Evolutionary conservation across 2,113 vertebrate genomes (phyloP).

Genomic region (Bungarus multicinctus): DNA sequence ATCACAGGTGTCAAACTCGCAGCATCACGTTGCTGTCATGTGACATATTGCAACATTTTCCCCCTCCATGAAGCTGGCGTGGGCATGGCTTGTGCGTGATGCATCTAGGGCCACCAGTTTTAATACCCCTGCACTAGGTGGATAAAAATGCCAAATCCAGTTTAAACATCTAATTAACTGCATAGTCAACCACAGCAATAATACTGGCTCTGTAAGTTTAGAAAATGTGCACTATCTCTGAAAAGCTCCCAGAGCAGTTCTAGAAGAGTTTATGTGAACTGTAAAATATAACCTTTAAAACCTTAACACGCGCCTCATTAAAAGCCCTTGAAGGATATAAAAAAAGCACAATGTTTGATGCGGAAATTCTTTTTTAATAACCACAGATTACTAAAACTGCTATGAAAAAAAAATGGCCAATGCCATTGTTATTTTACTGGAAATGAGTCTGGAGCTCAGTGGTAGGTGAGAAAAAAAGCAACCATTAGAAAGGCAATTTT

Average conservation of each 20-base stretch:
- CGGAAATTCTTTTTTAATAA: background rate
- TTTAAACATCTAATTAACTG: background rate
- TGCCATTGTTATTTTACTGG: background rate
- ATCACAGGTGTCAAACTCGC: no score
- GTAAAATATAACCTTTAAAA: background rate
- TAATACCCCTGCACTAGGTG: background rate
- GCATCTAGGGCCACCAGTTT: no score
- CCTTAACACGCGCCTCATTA: background rate
- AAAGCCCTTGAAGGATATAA: background rate
- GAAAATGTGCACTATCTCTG: background rate
- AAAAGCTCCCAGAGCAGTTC: background rate
- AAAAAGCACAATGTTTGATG: background rate
- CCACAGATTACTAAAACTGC: background rate
- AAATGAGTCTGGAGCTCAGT: background rate
- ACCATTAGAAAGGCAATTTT: background rate
- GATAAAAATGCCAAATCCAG: background rate
- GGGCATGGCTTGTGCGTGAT: no score
- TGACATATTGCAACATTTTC: no score
- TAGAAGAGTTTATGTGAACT: background rate
- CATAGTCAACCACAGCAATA: background rate
- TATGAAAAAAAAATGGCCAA: background rate
- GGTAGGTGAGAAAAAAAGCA: background rate
- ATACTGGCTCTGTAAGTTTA: background rate
- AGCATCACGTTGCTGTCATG: no score
- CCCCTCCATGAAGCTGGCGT: no score